phyloP scores from a whole-genome alignment of 1,140 invertebrate species.

The Drosophila paulistorum region DNA sequence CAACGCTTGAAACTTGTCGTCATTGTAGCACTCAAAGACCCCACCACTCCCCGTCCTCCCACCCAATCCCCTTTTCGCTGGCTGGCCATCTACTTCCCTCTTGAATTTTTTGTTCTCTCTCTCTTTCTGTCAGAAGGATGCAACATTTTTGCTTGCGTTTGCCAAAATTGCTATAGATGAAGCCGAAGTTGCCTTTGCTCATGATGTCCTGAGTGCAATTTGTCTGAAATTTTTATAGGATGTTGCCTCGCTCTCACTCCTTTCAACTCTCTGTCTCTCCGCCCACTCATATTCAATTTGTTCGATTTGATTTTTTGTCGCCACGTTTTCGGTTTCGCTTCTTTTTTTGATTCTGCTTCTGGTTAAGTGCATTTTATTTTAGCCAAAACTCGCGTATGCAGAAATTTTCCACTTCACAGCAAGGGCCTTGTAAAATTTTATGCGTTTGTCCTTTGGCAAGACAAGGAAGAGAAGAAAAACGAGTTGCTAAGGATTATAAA shows the following conservation, averaged over 20 bases:
- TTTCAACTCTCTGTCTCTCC: background rate
- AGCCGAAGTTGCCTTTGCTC: slow-evolving; percentile 40
- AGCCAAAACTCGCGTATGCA: slow-evolving; percentile 67
- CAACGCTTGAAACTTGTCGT: slow-evolving; percentile 77
- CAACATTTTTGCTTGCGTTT: slow-evolving; percentile 76
- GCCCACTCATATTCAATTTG: slow-evolving; percentile 70
- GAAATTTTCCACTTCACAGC: slow-evolving; percentile 65
- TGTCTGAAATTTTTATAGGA: slow-evolving; percentile 74
- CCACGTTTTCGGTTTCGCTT: background rate
- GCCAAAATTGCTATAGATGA: slow-evolving; percentile 67
- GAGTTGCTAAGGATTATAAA: slow-evolving; percentile 61
- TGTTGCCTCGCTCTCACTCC: background rate
- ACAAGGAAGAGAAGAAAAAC: slow-evolving; percentile 21
- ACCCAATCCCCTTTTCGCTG: slow-evolving; percentile 2
- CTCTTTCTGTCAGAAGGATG: slow-evolving; percentile 28
- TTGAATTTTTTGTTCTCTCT: too few relatives aligned
- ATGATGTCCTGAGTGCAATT: slow-evolving; percentile 73
- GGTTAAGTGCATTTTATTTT: slow-evolving; percentile 67
- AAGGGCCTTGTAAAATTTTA: slow-evolving; percentile 73
- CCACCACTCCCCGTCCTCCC: background rate
- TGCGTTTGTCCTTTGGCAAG: slow-evolving; percentile 42
- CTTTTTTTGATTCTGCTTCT: slow-evolving; percentile 8
- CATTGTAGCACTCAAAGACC: slow-evolving; percentile 49
- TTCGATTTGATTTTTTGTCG: slow-evolving; percentile 68
- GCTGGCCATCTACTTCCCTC: slow-evolving; percentile 26